phyloP scores from a whole-genome alignment of 2,888 invertebrate genomes.

The Aspidiotus destructor region DNA sequence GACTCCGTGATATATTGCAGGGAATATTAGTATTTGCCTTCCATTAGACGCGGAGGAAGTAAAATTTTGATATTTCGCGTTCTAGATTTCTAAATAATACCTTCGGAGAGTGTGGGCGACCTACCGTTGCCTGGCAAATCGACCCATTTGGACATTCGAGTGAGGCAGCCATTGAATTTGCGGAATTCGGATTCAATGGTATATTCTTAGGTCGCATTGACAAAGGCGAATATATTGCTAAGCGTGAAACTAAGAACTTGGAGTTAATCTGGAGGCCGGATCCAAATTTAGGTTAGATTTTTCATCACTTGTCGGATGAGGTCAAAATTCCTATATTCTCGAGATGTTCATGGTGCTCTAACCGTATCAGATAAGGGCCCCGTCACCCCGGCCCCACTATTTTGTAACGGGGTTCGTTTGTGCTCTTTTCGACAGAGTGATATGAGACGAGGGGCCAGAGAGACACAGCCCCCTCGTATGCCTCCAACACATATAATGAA shows the following conservation, averaged over 20 bases:
- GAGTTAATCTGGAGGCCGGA: slow-evolving; percentile 56
- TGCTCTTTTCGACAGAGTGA: too few relatives aligned
- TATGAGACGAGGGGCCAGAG: too few relatives aligned
- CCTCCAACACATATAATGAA: too few relatives aligned
- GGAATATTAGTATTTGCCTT: too few relatives aligned
- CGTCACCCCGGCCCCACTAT: too few relatives aligned
- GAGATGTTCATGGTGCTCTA: too few relatives aligned
- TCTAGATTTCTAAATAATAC: slow-evolving; percentile 56
- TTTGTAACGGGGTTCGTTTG: too few relatives aligned
- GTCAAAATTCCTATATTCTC: too few relatives aligned
- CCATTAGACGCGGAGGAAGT: too few relatives aligned
- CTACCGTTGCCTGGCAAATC: slow-evolving; percentile 73
- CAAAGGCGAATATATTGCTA: slow-evolving; percentile 52
- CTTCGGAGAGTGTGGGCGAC: slow-evolving; percentile 62
- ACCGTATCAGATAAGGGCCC: too few relatives aligned
- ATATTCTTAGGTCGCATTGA: slow-evolving; percentile 62
- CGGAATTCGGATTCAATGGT: slow-evolving; percentile 61
- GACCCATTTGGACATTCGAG: slow-evolving; percentile 74
- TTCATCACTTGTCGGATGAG: slow-evolving; percentile 5
- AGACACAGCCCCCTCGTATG: too few relatives aligned
- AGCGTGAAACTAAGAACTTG: slow-evolving; percentile 51
- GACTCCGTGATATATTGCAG: too few relatives aligned
- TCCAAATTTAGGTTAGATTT: slow-evolving; percentile 36
- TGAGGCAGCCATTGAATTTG: slow-evolving; percentile 58
- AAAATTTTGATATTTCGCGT: background rate